phyloP scores from a whole-genome alignment of 2,113 vertebrate genomes.

The Oreochromis spilurus region DNA sequence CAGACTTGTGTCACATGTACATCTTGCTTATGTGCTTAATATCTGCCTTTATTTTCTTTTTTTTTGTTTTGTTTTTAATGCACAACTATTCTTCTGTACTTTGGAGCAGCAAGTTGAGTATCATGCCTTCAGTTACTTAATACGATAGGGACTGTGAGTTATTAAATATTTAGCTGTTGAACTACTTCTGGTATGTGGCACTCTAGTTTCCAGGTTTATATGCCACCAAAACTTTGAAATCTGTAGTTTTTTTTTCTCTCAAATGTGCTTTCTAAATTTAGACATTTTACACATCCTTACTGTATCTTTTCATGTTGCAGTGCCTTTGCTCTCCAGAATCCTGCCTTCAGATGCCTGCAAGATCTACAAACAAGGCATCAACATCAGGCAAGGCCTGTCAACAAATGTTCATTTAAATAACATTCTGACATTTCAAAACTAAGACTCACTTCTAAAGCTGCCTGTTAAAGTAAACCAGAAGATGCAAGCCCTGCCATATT shows the following conservation, averaged over 20 bases:
- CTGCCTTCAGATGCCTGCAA: slow-evolving; percentile 98
- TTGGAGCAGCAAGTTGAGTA: neutral
- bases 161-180: slow-evolving; percentile 31
- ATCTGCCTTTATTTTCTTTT: neutral
- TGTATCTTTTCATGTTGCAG: slow-evolving; percentile 66
- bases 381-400: slow-evolving; percentile 85
- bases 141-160: neutral
- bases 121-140: neutral
- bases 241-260: slow-evolving; percentile 1
- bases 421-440: neutral
- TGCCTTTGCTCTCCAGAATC: slow-evolving; percentile 99
- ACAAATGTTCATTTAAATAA: neutral
- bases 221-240: neutral
- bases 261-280: slow-evolving; percentile 36
- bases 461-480: neutral
- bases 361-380: slow-evolving; percentile 99
- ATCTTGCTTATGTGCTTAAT: neutral
- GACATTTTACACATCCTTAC: slow-evolving; percentile 1
- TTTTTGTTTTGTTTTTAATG: neutral
- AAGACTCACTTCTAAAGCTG: neutral
- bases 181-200: neutral
- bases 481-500: neutral
- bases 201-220: neutral
- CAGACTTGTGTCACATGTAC: neutral
- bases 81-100: neutral